Conservation (phyloP, 2,888 invertebrate genomes). For the Campopleginae sp. region DNA sequence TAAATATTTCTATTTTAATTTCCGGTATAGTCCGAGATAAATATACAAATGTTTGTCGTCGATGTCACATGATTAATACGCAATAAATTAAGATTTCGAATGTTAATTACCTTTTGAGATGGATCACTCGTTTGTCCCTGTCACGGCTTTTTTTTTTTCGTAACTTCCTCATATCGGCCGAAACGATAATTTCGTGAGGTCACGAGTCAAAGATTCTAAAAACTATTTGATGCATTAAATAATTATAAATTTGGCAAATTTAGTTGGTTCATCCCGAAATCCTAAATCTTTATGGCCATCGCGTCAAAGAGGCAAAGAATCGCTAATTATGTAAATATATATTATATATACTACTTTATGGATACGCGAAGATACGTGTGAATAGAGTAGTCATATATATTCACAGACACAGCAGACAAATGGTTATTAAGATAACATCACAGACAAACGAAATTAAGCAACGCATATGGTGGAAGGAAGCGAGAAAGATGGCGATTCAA, state of each 20-base stretch:
- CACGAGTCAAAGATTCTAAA: not conserved
- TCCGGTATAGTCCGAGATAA: not conserved
- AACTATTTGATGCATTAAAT: not conserved
- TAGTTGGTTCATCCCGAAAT: not conserved
- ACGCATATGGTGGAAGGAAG: slow-evolving; percentile 3
- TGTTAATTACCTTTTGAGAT: not conserved
- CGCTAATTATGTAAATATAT: slow-evolving; percentile 38
- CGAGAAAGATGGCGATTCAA: slow-evolving; percentile 36
- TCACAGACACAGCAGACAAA: slow-evolving; percentile 57
- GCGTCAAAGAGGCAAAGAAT: slow-evolving; percentile 21
- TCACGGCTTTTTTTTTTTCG: not conserved
- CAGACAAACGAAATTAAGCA: slow-evolving; percentile 61
- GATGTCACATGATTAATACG: not conserved
- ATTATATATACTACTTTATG: slow-evolving; percentile 6
- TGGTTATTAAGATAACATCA: slow-evolving; percentile 57
- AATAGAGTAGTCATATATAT: slow-evolving; percentile 29
- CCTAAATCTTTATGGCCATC: slow-evolving; percentile 28
- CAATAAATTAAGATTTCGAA: not conserved
- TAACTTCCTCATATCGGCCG: not conserved
- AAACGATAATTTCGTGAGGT: not conserved
- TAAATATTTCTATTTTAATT: slow-evolving; percentile 9
- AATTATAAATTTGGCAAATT: slow-evolving; percentile 34
- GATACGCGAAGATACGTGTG: slow-evolving; percentile 3
- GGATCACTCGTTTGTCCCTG: not conserved
- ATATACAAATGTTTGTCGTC: not conserved